Conservation (phyloP, 1,140 invertebrate genomes). For the Oedothorax gibbosus region DNA sequence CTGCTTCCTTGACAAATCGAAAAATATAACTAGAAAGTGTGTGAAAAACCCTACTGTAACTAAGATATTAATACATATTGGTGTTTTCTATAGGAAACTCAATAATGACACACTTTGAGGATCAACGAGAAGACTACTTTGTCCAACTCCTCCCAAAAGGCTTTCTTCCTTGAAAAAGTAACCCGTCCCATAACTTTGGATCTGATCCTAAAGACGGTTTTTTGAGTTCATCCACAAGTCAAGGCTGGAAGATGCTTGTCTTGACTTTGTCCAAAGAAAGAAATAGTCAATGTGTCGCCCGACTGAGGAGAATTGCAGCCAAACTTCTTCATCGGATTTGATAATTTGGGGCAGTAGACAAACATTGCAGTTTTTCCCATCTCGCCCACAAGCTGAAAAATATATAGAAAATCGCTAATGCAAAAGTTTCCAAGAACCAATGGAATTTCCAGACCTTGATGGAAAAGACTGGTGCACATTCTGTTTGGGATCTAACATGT, state of each 20-base stretch:
- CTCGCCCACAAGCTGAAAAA: not conserved
- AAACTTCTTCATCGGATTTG: too few relatives aligned
- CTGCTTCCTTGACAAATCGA: too few relatives aligned
- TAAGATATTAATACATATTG: too few relatives aligned
- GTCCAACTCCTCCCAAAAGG: not conserved
- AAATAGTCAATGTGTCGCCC: too few relatives aligned
- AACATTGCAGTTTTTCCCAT: not conserved
- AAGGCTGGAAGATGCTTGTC: not conserved
- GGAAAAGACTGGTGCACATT: conserved; percentile 5
- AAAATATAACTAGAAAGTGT: too few relatives aligned
- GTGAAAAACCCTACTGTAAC: too few relatives aligned
- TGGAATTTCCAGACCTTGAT: not conserved
- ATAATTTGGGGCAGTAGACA: not conserved
- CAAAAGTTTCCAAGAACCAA: not conserved
- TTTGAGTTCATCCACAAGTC: conserved; percentile 1
- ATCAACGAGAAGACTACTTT: not conserved
- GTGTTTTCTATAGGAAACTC: too few relatives aligned
- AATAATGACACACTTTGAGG: not conserved
- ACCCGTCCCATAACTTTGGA: conserved; percentile 5
- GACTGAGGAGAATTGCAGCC: too few relatives aligned
- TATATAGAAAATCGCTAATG: not conserved
- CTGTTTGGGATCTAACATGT: not conserved
- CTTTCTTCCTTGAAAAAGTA: not conserved
- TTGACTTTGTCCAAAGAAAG: not conserved
- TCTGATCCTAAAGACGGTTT: not conserved